These are phyloP conservation scores for Heliconius charithonia DNA, from an alignment of 2,888 invertebrate genomes.

Conservation along the genomic window DNA sequence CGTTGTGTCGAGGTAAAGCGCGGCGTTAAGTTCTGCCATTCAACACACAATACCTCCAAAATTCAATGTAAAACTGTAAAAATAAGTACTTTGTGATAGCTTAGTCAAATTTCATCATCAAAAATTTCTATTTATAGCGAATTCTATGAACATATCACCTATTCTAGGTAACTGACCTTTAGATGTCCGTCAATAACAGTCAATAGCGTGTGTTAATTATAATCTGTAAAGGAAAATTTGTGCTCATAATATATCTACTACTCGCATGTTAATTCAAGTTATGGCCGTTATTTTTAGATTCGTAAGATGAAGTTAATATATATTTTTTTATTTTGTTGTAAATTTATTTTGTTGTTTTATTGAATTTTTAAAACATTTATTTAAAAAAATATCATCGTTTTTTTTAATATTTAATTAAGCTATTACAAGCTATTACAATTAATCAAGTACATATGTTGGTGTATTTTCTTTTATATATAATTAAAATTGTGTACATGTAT, in stretches of 20 bases:
- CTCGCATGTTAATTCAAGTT: constrained; percentile 2
- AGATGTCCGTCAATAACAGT: constrained; percentile 16
- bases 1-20: too few relatives aligned
- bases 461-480: too few relatives aligned
- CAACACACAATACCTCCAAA: too few relatives aligned
- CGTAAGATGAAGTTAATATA: too few relatives aligned
- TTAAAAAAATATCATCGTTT: neutral
- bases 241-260: neutral
- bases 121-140: constrained; percentile 1
- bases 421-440: neutral
- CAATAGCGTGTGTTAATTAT: constrained; percentile 15
- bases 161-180: constrained; percentile 23
- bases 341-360: too few relatives aligned
- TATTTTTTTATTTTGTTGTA: too few relatives aligned
- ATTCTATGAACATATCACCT: constrained; percentile 25
- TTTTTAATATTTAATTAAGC: neutral
- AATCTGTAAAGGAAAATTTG: constrained; percentile 16
- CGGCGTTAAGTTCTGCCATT: too few relatives aligned
- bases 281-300: neutral
- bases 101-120: neutral
- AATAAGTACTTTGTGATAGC: neutral
- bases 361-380: too few relatives aligned
- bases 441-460: too few relatives aligned
- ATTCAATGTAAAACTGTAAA: too few relatives aligned
- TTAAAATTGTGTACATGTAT: too few relatives aligned